Evolutionary conservation across 2,113 vertebrate genomes (phyloP), one percentile per base, ranked within the genome.

Genomic region (Saguinus midas): DNA sequence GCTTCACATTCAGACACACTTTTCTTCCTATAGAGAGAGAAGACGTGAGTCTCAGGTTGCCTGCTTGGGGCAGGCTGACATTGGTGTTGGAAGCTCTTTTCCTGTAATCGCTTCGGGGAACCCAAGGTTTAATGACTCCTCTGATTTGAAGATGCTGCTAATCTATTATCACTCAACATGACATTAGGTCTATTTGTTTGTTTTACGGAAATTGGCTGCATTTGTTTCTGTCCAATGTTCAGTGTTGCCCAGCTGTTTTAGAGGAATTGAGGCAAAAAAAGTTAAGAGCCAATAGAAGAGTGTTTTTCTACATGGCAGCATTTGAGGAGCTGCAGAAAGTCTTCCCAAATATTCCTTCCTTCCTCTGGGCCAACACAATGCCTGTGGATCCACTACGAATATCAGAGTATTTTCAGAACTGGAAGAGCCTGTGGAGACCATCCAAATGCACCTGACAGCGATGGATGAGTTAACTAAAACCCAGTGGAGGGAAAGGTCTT

Each of bases 201-300:
- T 89, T 89, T 97, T 95, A 55, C 68, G 87, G 89, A 96, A 97
- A 96, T 90, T 55, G 83, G 61, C 89, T 45, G 32, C 73, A 91
- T 91, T 0, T 20, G 96, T 96, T 96, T 95, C 78, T 94, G 75
- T n/a, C n/a, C 89, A 29, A 12, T 75, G 73, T 83, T 96, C 91
- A 79, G 57, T 0, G 32, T 40, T 64, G 48, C 43, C 89, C 8
- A 7, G 81, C 72, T 91, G 16, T 79, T 93, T 86, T 25, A 82
- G 73, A 94, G 58, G 76, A 82, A 70, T 2, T 13, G 55, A 93
- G 48, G 70, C 0, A 0, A 88, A 43, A 87, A 35, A 68, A 64
- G 17, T 72, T 76, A 79, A 87, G 14, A 58, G 17, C 17, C 0
- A 10, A 72, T 89, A 29, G 89, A 79, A 87, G 37, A 55, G 50